Percentiles rank a stretch among this genome's conserved stretches.
Evolutionary conservation across 2,888 invertebrate genomes (phyloP).

Genomic region (Drosophila affinis): DNA sequence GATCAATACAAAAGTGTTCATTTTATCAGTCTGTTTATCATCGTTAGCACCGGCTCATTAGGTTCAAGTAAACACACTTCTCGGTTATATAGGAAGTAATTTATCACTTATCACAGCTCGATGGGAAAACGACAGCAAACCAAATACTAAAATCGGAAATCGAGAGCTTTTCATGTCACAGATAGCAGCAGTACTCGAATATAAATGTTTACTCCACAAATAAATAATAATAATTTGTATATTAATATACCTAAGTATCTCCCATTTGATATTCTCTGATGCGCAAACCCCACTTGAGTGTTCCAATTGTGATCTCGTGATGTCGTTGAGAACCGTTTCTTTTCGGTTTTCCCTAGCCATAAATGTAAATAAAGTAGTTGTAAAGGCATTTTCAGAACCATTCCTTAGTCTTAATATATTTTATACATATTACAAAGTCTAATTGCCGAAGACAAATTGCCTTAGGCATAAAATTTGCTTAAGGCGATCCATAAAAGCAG

Average conservation of each 20-base stretch:
- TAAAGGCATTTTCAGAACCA: not conserved
- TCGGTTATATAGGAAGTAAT: constrained; percentile 17
- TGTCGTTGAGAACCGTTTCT: too few relatives aligned
- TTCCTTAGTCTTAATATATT: not conserved
- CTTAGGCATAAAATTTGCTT: constrained; percentile 37
- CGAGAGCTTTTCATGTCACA: constrained; percentile 24
- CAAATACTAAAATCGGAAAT: constrained; percentile 1
- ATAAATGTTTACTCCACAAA: constrained; percentile 21
- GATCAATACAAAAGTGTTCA: constrained; percentile 32
- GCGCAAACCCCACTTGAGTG: too few relatives aligned
- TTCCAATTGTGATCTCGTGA: too few relatives aligned
- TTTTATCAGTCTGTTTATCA: constrained; percentile 34
- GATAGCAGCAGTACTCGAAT: constrained; percentile 16
- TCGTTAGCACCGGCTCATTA: constrained; percentile 30
- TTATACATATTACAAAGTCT: not conserved
- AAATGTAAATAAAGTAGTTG: too few relatives aligned
- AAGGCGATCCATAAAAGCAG: constrained; percentile 35
- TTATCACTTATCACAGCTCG: constrained; percentile 36
- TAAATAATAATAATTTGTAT: constrained; percentile 12
- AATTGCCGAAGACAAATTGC: constrained; percentile 41
- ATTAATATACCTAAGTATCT: too few relatives aligned
- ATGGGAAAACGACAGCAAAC: constrained; percentile 25
- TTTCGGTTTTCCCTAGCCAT: too few relatives aligned
- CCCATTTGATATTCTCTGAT: too few relatives aligned
- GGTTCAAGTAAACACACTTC: constrained; percentile 22